Base-by-base conservation (phyloP, 2,797 vertebrate species). In the Eutrigla gurnardus region DNA sequence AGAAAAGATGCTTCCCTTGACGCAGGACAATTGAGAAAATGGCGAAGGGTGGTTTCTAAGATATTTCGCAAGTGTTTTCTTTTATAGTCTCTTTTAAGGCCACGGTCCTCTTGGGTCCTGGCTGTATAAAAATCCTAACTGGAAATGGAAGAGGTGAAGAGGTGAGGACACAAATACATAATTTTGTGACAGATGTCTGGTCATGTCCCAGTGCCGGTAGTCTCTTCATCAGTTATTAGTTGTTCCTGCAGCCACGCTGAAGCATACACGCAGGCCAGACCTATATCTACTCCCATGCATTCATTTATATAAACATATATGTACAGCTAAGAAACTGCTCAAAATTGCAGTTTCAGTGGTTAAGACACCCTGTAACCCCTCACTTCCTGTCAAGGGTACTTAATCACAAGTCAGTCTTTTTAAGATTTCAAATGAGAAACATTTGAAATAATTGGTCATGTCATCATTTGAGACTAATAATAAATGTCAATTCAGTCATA, bases 1-100 rank as follows among this genome's bases (percentile, higher is more conserved):
- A 89, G 78, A 91, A 93, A 89, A 91, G 82, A 91, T 80, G 77
- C 79, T 87, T 93, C 90, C 89, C 90, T 78, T 84, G 91, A 90
- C 81, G 62, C 84, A 63, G 78, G 75, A 89, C 74, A 86, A 74
- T 52, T 68, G 80, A 80, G 79, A 84, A 80, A 70, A 73, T 43
- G 59, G 66, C 64, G 63, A 82, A 57, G 59, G 74, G 37, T 59
- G 84, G 82, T 88, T 90, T 92, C 88, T 73, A 87, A 87, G 86
- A 93, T 91, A 89, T 92, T 82, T 89, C 75, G 74, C 54, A 64
- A 60, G 73, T 82, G 68, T 79, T 78, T 85, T 80, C 63, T 54
- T 85, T 77, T 78, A 85, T 65, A 63, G 76, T 78, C 25, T 84
- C 76, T 86, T 88, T 90, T 86, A 74, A 87, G 80, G 78, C 78